A percentile compares a stretch with the other conserved stretches of the same genome.
phyloP scores from a whole-genome alignment of 2,113 vertebrate species.

The Phoxinus phoxinus region DNA sequence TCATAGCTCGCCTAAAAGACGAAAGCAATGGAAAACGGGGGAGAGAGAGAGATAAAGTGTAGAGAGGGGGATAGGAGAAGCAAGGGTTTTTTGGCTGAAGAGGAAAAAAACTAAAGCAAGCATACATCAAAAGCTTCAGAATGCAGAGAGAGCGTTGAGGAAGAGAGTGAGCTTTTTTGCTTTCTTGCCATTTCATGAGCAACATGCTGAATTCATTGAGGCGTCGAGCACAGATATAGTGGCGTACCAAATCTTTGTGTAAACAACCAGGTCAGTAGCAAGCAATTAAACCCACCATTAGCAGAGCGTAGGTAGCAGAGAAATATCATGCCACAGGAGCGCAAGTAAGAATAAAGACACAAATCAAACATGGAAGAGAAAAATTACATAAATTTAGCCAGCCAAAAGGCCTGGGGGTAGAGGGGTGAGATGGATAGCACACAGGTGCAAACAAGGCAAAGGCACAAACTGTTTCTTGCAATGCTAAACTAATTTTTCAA shows the following conservation, averaged over 20 bases:
- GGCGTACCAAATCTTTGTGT: slow-evolving; percentile 30
- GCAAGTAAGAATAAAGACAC: slow-evolving; percentile 17
- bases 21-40: neutral
- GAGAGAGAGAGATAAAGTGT: too few relatives aligned
- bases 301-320: neutral
- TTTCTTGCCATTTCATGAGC: slow-evolving; percentile 18
- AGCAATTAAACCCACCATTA: slow-evolving; percentile 45
- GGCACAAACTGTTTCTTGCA: neutral
- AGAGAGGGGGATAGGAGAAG: neutral
- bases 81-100: neutral
- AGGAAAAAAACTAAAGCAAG: neutral
- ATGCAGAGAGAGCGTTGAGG: neutral
- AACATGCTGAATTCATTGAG: slow-evolving; percentile 35
- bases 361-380: slow-evolving; percentile 34
- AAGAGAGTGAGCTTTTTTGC: slow-evolving; percentile 32
- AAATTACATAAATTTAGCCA: neutral
- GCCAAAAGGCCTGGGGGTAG: neutral
- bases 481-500: too few relatives aligned
- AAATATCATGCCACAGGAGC: slow-evolving; percentile 32
- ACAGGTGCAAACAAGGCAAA: slow-evolving; percentile 41
- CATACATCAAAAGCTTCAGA: neutral
- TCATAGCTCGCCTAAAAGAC: slow-evolving; percentile 1
- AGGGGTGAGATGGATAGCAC: slow-evolving; percentile 8
- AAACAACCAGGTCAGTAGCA: slow-evolving; percentile 38
- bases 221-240: slow-evolving; percentile 16